Percentiles rank a stretch among this genome's conserved stretches.
Evolutionary conservation across 2,888 invertebrate genomes (phyloP).

Genomic region (Pandemis heparana): DNA sequence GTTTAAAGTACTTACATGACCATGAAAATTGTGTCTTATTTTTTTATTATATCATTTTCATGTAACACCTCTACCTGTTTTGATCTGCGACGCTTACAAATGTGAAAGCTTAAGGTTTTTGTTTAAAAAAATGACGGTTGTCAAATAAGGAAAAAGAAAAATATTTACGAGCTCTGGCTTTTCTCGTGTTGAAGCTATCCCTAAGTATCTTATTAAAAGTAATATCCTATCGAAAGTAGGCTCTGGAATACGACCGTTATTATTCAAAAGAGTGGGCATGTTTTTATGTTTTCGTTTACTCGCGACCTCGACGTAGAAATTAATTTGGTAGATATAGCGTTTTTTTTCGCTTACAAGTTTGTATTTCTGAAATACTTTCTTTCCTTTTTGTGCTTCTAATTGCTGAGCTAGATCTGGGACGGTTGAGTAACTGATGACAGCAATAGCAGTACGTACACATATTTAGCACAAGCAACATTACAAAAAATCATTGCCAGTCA

Average conservation of each 20-base stretch:
- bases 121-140: conserved; percentile 54
- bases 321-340: conserved; percentile 18
- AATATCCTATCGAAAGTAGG: conserved; percentile 55
- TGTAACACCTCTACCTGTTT: background rate
- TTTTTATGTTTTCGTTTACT: conserved; percentile 38
- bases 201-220: conserved; percentile 61
- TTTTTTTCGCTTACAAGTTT: conserved; percentile 10
- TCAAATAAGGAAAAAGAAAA: conserved; percentile 54
- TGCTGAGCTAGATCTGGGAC: conserved; percentile 27
- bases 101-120: conserved; percentile 57
- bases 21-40: no score
- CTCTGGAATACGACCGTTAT: conserved; percentile 43
- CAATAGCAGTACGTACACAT: conserved; percentile 23
- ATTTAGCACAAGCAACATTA: conserved; percentile 34
- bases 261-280: conserved; percentile 35
- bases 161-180: conserved; percentile 55
- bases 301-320: conserved; percentile 20
- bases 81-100: conserved; percentile 54
- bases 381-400: background rate
- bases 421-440: conserved; percentile 34
- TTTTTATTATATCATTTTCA: no score
- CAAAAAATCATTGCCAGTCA: conserved; percentile 38
- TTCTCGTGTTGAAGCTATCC: conserved; percentile 52
- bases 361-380: conserved; percentile 15
- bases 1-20: no score